Evolutionary conservation across 2,888 invertebrate genomes (phyloP), one percentile per base, ranked within the genome.

Genomic region (Troides oblongomaculatus): DNA sequence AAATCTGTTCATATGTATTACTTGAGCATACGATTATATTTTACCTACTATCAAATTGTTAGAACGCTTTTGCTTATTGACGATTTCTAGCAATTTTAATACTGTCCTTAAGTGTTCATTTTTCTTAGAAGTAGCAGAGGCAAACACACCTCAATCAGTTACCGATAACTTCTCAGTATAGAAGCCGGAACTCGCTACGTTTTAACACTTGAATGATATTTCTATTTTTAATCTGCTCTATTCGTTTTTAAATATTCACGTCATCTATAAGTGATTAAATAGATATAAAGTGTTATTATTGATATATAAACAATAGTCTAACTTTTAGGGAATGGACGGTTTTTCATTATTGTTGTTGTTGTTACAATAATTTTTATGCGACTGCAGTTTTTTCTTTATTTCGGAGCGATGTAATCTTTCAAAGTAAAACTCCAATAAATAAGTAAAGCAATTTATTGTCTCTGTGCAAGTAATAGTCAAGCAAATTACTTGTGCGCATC

Each of bases 71-170:
- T 39, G 25, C 63, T 12, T 61, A 67, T 64, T 46, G 43, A 21
- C 50, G 18, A 30, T 67, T 70, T 70, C 64, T 70, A 64, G 64
- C 67, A 61, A 67, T 67, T 63, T 67, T 56, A 67, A 61, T 70
- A 67, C 64, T 64, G 64, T 56, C 64, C n/a, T 67, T 70, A 63
- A 56, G 64, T 67, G 64, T 70, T 67, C 18, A 61, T 56, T 43
- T 57, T 70, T 70, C 70, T 70, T 21, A 66, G 70, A 67, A 67
- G 25, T 64, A 46, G 56, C 10, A 23, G 64, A 67, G 21, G 70
- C 66, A 70, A 70, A 70, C 17, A 66, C n/a, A 65, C 50, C 53
- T 66, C 70, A 66, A 70, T 63, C 21, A 56, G 50, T 70, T 39
- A 53, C 57, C 63, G 53, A 60, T 46, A 21, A 64, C 64, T 70